Percentiles rank a stretch among this genome's conserved stretches.
Evolutionary conservation across 2,888 invertebrate species (phyloP).

Genomic region (Cylindroiulus punctatus): DNA sequence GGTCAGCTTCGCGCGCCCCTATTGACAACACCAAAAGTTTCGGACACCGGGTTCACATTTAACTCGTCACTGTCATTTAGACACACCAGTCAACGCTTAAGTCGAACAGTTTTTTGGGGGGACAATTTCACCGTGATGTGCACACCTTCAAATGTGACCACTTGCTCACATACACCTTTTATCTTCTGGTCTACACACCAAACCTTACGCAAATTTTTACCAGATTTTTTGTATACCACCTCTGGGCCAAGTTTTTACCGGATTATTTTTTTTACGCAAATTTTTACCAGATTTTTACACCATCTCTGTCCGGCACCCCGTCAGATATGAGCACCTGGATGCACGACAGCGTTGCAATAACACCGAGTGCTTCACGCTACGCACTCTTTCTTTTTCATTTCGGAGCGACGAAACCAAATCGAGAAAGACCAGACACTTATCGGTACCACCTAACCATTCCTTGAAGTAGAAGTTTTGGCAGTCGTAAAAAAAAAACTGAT

Average conservation of each 20-base stretch:
- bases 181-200: not conserved
- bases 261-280: too few species aligned
- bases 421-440: not conserved
- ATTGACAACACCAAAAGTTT: too few species aligned
- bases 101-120: not conserved
- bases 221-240: not conserved
- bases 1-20: not conserved
- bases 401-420: not conserved
- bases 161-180: too few species aligned
- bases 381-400: not conserved
- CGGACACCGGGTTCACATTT: not conserved
- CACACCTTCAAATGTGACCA: too few species aligned
- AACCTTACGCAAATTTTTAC: not conserved
- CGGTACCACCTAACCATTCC: slow-evolving; percentile 49
- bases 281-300: not conserved
- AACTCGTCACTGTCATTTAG: too few species aligned
- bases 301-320: too few species aligned
- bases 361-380: not conserved
- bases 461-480: slow-evolving; percentile 35
- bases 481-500: not conserved
- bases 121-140: too few species aligned
- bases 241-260: not conserved
- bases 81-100: not conserved
- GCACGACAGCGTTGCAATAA: too few species aligned
- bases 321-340: too few species aligned